Percentiles rank a stretch among this genome's conserved stretches.
phyloP scores from a whole-genome alignment of 2,797 vertebrate genomes.

The Hipposideros larvatus region DNA sequence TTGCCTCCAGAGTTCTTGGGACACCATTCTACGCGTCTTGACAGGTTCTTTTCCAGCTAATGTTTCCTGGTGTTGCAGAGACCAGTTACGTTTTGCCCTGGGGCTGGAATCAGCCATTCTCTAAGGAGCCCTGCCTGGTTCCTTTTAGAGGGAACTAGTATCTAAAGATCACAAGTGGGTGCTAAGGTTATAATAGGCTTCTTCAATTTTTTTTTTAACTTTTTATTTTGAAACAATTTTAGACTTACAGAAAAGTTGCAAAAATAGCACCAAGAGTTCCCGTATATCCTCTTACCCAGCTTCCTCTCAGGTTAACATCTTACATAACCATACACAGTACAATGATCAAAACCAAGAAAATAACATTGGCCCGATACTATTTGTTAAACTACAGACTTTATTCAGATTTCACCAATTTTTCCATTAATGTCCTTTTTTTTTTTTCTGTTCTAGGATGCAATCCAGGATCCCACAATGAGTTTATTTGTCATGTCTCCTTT shows the following conservation, averaged over 20 bases:
- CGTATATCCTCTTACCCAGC: background rate
- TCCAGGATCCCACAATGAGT: background rate
- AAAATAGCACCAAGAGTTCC: conserved; percentile 51
- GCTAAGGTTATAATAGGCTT: background rate
- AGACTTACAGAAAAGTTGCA: conserved; percentile 62
- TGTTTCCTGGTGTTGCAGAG: background rate
- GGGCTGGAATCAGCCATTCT: background rate
- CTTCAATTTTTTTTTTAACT: background rate
- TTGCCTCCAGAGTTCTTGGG: background rate
- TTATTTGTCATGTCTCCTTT: background rate
- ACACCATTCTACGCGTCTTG: background rate
- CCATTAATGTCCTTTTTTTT: background rate
- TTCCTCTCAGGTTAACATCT: conserved; percentile 48
- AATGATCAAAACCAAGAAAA: background rate
- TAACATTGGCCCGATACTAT: background rate
- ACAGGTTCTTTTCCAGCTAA: background rate
- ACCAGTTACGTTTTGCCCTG: background rate
- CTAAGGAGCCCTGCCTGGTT: background rate
- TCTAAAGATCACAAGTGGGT: background rate
- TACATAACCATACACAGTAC: background rate
- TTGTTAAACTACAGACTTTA: background rate
- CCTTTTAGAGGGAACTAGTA: background rate
- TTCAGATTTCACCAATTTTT: background rate
- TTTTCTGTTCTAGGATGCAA: background rate
- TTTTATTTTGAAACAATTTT: conserved; percentile 67